Conservation (phyloP, 2,113 vertebrate genomes). For the Rhinogobius similis region DNA sequence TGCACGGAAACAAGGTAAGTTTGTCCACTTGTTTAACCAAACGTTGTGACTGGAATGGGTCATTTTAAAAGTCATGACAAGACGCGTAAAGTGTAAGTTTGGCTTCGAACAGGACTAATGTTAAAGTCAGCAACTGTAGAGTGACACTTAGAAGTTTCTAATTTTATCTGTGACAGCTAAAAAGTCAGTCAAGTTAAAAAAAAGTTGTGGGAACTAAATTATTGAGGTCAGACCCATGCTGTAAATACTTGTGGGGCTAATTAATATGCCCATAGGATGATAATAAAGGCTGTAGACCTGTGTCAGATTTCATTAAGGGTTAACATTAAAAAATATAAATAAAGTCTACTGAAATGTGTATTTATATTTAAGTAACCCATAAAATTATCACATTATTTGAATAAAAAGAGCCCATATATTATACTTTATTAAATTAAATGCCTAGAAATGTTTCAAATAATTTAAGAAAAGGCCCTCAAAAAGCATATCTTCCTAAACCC, state of each 20-base stretch:
- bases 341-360: too few relatives aligned
- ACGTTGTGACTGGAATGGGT: background rate
- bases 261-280: background rate
- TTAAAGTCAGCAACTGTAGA: background rate
- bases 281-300: background rate
- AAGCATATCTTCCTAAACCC: too few relatives aligned
- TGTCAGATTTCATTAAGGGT: too few relatives aligned
- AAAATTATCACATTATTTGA: too few relatives aligned
- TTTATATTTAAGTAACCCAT: too few relatives aligned
- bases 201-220: background rate
- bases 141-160: background rate
- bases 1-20: conserved; percentile 55
- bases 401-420: too few relatives aligned
- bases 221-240: too few relatives aligned
- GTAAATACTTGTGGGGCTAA: too few relatives aligned
- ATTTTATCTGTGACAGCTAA: background rate
- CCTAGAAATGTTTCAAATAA: too few relatives aligned
- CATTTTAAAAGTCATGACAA: background rate
- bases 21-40: background rate
- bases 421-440: too few relatives aligned
- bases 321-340: too few relatives aligned
- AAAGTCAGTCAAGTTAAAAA: background rate
- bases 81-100: background rate
- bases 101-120: background rate
- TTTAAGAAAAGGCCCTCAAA: too few relatives aligned